phyloP scores from a whole-genome alignment of 2,797 vertebrate species.

The Pogonophryne albipinna region DNA sequence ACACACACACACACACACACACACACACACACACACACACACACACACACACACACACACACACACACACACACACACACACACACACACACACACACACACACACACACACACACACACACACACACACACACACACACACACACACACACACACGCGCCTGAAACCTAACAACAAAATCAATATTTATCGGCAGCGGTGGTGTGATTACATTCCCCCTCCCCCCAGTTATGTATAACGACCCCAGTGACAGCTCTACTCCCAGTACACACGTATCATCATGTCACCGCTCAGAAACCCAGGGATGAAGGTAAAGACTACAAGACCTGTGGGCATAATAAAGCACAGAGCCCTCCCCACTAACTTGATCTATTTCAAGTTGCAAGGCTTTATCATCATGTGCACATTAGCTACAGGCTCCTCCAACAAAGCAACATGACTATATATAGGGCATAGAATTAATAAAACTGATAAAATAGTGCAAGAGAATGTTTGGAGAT shows the following conservation, averaged over 20 bases:
- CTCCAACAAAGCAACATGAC: too few relatives aligned
- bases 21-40: background rate
- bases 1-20: background rate
- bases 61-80: background rate
- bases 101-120: background rate
- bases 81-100: background rate
- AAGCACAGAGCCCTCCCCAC: background rate
- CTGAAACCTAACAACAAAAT: conserved; percentile 65
- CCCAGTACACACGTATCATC: conserved; percentile 20
- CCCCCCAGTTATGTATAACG: conserved; percentile 14
- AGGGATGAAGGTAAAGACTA: background rate
- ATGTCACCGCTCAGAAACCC: conserved; percentile 23
- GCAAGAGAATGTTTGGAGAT: too few relatives aligned
- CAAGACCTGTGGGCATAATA: background rate
- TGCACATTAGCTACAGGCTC: too few relatives aligned
- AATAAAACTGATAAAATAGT: too few relatives aligned
- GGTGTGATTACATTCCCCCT: conserved; percentile 50
- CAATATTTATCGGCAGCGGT: conserved; percentile 72
- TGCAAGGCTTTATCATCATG: too few relatives aligned
- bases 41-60: background rate
- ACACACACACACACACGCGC: background rate
- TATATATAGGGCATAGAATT: too few relatives aligned
- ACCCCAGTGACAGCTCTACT: conserved; percentile 11
- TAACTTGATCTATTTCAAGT: background rate
- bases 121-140: background rate